phyloP scores from a whole-genome alignment of 1,140 invertebrate genomes.

The Bombus terrestris region DNA sequence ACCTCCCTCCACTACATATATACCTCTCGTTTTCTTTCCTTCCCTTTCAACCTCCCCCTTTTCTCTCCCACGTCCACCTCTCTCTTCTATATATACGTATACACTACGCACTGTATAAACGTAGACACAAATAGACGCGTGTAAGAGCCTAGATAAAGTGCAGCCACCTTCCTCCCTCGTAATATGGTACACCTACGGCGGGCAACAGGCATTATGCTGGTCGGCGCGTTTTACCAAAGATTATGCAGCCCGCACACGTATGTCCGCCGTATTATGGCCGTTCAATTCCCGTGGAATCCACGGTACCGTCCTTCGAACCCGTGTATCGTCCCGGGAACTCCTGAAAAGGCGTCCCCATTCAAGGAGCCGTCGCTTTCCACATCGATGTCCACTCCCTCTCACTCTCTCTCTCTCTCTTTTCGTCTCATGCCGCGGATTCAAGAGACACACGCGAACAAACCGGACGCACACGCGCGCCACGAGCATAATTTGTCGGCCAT shows the following conservation, averaged over 20 bases:
- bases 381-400: neutral
- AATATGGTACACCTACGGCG: conserved; percentile 51
- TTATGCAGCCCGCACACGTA: conserved; percentile 64
- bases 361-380: conserved; percentile 3
- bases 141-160: conserved; percentile 29
- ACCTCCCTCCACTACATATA: neutral
- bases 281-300: conserved; percentile 58
- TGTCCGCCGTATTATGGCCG: conserved; percentile 50
- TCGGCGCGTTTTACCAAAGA: conserved; percentile 49
- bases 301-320: conserved; percentile 3
- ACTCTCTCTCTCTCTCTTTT: neutral
- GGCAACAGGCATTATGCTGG: conserved; percentile 52
- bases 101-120: conserved; percentile 8
- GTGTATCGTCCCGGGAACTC: conserved; percentile 34
- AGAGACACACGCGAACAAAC: neutral
- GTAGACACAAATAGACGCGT: conserved; percentile 26
- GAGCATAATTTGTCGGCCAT: conserved; percentile 63
- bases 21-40: conserved; percentile 5
- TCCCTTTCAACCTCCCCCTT: conserved; percentile 22
- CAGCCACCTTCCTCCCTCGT: conserved; percentile 42
- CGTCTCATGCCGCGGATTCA: neutral
- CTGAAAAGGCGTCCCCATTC: conserved; percentile 48
- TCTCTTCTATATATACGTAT: neutral
- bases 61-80: conserved; percentile 15
- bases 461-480: neutral